Evolutionary conservation across 2,113 vertebrate genomes (phyloP).

Genomic region (Corythornis vintsioides): DNA sequence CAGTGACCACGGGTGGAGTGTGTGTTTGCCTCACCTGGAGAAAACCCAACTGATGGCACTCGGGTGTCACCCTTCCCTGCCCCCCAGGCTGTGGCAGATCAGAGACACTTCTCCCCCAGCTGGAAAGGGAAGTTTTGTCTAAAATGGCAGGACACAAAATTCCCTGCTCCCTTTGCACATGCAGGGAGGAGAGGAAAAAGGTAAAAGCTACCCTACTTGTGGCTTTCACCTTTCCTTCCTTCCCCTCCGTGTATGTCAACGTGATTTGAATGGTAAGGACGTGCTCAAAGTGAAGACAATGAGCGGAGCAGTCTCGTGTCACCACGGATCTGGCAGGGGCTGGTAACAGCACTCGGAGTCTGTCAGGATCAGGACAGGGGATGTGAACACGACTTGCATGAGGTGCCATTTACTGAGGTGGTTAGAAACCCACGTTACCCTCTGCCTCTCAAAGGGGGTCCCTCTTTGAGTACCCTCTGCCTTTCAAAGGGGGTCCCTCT

Average conservation of each 20-base stretch:
- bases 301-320: background rate
- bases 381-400: background rate
- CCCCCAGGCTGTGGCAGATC: background rate
- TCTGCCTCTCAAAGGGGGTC: background rate
- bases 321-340: background rate
- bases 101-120: background rate
- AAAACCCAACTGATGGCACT: background rate
- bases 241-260: background rate
- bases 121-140: background rate
- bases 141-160: background rate
- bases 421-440: accelerated
- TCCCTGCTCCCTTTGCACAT: background rate
- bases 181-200: background rate
- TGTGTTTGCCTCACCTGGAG: background rate
- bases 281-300: background rate
- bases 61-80: background rate
- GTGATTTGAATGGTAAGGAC: background rate
- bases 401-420: background rate
- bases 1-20: background rate
- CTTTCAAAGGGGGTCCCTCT: too few relatives aligned
- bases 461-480: background rate
- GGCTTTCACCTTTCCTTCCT: background rate
- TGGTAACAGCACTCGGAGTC: background rate
- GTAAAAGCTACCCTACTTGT: background rate
- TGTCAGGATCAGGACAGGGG: background rate